phyloP scores from a whole-genome alignment of 2,797 vertebrate species.

The Amblyopsis hoosieri region DNA sequence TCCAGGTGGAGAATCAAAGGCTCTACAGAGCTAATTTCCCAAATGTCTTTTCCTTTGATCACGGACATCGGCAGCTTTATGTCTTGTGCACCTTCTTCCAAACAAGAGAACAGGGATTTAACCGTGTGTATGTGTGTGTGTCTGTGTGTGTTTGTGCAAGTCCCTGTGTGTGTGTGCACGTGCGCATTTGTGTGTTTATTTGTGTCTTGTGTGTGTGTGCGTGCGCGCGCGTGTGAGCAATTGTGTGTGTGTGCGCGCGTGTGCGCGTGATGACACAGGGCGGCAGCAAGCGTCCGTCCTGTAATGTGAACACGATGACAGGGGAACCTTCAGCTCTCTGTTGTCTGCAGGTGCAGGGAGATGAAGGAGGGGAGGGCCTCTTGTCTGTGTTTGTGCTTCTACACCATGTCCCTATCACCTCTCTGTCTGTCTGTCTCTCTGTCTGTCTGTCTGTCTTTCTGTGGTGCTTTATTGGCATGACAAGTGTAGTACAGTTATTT shows the following conservation, averaged over 20 bases:
- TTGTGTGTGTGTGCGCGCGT: constrained; percentile 20
- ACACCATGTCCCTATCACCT: constrained; percentile 7
- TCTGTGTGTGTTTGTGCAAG: no score
- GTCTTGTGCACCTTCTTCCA: no score
- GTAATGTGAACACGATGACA: constrained; percentile 74
- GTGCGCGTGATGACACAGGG: constrained; percentile 17
- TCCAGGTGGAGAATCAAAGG: no score
- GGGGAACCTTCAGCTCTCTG: constrained; percentile 32
- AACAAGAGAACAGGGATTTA: no score
- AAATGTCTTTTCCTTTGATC: no score
- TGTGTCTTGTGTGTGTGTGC: not conserved
- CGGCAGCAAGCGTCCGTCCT: constrained; percentile 48
- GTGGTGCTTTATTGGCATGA: no score
- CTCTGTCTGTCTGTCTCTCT: not conserved
- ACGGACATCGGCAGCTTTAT: no score
- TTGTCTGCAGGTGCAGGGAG: constrained; percentile 54
- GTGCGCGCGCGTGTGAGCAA: not conserved
- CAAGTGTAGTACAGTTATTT: no score
- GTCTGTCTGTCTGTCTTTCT: not conserved
- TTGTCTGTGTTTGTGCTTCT: constrained; percentile 30
- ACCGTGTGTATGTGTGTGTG: no score
- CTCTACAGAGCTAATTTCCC: no score
- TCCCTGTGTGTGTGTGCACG: no score
- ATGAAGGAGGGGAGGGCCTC: constrained; percentile 28
- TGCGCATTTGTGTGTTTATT: not conserved